These are phyloP conservation scores for Phortica magna DNA, from an alignment of 2,888 invertebrate species.

Conservation along the genomic window DNA sequence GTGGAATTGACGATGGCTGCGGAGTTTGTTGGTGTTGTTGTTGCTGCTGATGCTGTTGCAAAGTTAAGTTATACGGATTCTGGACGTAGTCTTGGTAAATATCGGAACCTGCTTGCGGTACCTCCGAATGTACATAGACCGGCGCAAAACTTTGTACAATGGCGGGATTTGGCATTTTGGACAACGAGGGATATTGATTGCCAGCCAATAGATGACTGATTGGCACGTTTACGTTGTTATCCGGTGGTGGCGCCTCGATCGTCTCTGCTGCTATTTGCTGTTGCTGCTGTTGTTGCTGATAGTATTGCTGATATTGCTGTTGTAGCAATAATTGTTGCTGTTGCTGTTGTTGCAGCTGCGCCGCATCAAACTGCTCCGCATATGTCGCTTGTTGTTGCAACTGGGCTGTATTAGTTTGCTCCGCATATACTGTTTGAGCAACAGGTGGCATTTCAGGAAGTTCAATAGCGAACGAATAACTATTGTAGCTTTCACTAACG, in stretches of 20 bases:
- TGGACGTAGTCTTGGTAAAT: conserved; percentile 77
- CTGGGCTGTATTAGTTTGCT: conserved; percentile 40
- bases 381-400: conserved; percentile 30
- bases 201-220: conserved; percentile 63
- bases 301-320: conserved; percentile 30
- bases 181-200: conserved; percentile 74
- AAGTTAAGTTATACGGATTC: conserved; percentile 78
- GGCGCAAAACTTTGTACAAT: conserved; percentile 77
- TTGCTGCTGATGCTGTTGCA: conserved; percentile 71
- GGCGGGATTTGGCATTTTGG: conserved; percentile 68
- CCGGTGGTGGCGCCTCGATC: too few species aligned
- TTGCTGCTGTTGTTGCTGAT: neutral
- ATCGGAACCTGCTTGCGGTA: conserved; percentile 61
- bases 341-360: conserved; percentile 44
- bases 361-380: conserved; percentile 40
- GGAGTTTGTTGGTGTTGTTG: conserved; percentile 55
- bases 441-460: conserved; percentile 67
- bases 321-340: conserved; percentile 36
- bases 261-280: neutral
- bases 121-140: conserved; percentile 59
- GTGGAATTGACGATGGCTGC: conserved; percentile 37
- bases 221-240: too few species aligned
- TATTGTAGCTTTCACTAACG: conserved; percentile 47
- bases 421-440: conserved; percentile 37
- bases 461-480: conserved; percentile 72